phyloP scores from a whole-genome alignment of 2,797 vertebrate genomes.

The Coregonus suidteri region DNA sequence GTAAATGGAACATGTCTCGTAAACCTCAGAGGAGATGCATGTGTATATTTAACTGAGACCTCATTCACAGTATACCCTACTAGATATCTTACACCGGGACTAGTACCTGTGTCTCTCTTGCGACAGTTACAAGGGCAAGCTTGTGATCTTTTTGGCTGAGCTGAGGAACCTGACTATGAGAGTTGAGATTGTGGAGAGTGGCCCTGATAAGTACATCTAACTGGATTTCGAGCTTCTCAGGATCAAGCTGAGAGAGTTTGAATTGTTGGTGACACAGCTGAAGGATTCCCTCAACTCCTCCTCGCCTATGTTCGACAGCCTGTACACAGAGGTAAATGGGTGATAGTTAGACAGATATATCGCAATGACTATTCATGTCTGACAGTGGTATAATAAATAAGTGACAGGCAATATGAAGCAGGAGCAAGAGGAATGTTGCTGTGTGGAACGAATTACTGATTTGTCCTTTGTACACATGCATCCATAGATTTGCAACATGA shows the following conservation, averaged over 20 bases:
- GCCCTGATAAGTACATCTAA: constrained; percentile 74
- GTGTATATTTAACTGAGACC: background rate
- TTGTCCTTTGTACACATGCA: constrained; percentile 19
- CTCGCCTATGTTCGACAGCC: constrained; percentile 70
- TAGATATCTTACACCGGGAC: background rate
- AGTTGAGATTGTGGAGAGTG: constrained; percentile 73
- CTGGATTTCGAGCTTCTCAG: constrained; percentile 86
- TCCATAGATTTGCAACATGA: constrained; percentile 84
- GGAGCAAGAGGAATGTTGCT: no score
- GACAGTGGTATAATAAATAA: no score
- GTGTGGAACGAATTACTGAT: background rate
- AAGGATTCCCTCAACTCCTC: constrained; percentile 65
- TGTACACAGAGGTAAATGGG: constrained; percentile 78
- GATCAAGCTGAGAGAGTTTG: constrained; percentile 79
- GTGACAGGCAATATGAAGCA: no score
- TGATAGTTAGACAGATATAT: background rate
- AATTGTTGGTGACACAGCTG: constrained; percentile 73
- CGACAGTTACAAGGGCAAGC: constrained; percentile 66
- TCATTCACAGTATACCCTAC: background rate
- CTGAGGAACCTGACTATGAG: constrained; percentile 75
- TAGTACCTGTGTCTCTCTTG: constrained; percentile 7
- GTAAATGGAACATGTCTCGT: background rate
- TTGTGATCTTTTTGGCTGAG: constrained; percentile 75
- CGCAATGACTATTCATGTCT: no score
- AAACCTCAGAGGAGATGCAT: background rate